phyloP scores from a whole-genome alignment of 2,888 invertebrate genomes.

The Hypercompe scribonia region DNA sequence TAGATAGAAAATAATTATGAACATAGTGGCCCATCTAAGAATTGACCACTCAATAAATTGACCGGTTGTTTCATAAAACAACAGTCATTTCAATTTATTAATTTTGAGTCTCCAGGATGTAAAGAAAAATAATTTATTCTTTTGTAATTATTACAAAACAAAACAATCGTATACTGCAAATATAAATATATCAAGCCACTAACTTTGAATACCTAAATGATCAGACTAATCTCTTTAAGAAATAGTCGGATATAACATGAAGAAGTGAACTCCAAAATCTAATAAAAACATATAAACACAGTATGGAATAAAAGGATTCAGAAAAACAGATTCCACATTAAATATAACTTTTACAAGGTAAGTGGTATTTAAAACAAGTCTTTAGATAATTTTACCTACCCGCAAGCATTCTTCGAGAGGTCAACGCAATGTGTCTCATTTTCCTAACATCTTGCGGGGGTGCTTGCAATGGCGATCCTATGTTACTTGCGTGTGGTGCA shows the following conservation, averaged over 20 bases:
- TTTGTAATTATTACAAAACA: no score
- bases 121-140: no score
- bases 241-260: no score
- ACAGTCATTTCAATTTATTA: no score
- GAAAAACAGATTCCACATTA: neutral
- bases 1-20: neutral
- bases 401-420: constrained; percentile 90
- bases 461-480: constrained; percentile 90
- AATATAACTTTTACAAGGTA: neutral
- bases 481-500: constrained; percentile 92
- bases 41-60: neutral
- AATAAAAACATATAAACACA: neutral
- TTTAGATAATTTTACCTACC: constrained; percentile 79
- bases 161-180: no score
- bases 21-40: neutral
- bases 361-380: neutral
- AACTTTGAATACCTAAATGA: no score
- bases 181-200: no score
- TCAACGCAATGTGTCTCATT: constrained; percentile 90
- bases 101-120: no score
- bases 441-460: constrained; percentile 89
- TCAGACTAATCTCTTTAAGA: no score
- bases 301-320: neutral
- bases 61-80: no score
- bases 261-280: no score